A percentile compares a stretch with the other conserved stretches of the same genome.
Conservation (phyloP, 2,888 invertebrate species). For the Eupithecia subfuscata region DNA sequence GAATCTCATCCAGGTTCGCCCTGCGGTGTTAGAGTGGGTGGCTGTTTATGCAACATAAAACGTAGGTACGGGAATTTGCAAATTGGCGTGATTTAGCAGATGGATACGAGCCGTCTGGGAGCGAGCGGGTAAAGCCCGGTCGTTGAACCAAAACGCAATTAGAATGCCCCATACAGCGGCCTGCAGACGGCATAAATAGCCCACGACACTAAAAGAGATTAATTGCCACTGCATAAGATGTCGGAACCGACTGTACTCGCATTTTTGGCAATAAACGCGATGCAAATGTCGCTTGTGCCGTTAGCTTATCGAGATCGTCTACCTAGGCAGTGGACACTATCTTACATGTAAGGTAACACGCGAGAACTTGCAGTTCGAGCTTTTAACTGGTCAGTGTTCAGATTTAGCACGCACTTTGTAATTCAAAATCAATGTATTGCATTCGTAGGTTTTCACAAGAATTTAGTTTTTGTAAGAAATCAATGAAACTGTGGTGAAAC, state of each 20-base stretch:
- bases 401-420: neutral
- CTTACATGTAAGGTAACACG: constrained; percentile 31
- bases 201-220: constrained; percentile 71
- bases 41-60: too few relatives aligned
- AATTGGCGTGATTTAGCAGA: constrained; percentile 66
- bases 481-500: neutral
- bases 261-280: constrained; percentile 52
- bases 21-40: too few relatives aligned
- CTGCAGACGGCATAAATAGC: constrained; percentile 78
- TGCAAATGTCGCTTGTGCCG: constrained; percentile 45
- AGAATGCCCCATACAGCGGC: constrained; percentile 80
- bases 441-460: neutral
- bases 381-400: neutral
- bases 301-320: constrained; percentile 43
- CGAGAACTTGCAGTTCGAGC: constrained; percentile 14
- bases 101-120: constrained; percentile 63
- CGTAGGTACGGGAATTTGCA: constrained; percentile 53
- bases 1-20: too few relatives aligned
- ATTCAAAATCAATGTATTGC: neutral
- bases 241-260: constrained; percentile 47
- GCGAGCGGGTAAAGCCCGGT: constrained; percentile 60
- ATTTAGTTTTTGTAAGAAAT: neutral
- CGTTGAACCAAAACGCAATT: constrained; percentile 80
- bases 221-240: constrained; percentile 66
- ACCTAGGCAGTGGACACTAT: constrained; percentile 37